Conservation (phyloP, 2,113 vertebrate species). For the Pipa parva region DNA sequence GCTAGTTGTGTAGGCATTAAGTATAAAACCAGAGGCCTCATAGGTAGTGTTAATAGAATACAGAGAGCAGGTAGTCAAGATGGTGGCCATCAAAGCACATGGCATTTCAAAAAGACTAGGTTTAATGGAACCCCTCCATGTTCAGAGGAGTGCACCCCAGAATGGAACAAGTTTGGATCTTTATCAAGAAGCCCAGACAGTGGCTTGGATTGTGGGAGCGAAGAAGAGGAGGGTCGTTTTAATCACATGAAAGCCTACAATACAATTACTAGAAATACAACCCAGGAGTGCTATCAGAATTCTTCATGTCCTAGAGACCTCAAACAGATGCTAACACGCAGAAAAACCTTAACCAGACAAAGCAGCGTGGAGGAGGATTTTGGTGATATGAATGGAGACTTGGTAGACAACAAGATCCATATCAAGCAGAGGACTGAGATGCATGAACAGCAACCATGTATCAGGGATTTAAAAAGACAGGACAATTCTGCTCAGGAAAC, state of each 20-base stretch:
- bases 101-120: conserved; percentile 54
- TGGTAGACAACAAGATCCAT: conserved; percentile 58
- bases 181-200: conserved; percentile 88
- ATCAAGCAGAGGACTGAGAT: conserved; percentile 54
- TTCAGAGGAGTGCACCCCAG: conserved; percentile 54
- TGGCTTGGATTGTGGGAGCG: conserved; percentile 92
- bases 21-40: conserved; percentile 39
- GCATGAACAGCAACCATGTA: conserved; percentile 47
- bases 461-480: conserved; percentile 57
- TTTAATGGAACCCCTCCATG: conserved; percentile 50
- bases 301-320: conserved; percentile 60
- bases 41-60: conserved; percentile 42
- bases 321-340: conserved; percentile 71
- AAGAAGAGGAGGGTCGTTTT: conserved; percentile 76
- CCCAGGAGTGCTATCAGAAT: conserved; percentile 49
- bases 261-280: conserved; percentile 40
- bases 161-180: conserved; percentile 56
- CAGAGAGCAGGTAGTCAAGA: conserved; percentile 56
- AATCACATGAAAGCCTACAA: conserved; percentile 55
- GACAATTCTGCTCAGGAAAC: conserved; percentile 72
- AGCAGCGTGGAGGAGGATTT: conserved; percentile 87
- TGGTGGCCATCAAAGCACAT: conserved; percentile 49
- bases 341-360: conserved; percentile 83
- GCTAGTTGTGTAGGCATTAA: conserved; percentile 50
- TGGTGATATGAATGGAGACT: conserved; percentile 58